These are phyloP conservation scores for Phataginus tricuspis DNA, from an alignment of 2,797 vertebrate species.

Conservation along the genomic window DNA sequence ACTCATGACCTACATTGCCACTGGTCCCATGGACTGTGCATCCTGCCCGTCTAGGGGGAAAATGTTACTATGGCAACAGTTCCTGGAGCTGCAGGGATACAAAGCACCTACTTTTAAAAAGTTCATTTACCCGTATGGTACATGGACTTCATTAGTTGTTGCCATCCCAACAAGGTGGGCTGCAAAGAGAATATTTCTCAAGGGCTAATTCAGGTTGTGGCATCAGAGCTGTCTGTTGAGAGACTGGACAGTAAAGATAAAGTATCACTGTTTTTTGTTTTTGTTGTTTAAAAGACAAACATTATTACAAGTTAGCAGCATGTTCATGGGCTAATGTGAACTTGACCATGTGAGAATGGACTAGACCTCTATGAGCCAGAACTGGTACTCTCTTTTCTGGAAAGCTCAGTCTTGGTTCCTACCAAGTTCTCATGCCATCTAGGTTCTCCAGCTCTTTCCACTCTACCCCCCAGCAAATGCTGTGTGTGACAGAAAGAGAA, in stretches of 20 bases:
- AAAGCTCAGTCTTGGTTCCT: not conserved
- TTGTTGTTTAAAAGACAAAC: constrained; percentile 18
- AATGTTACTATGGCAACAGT: constrained; percentile 78
- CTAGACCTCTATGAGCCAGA: not conserved
- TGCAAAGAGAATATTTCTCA: constrained; percentile 38
- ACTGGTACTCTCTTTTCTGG: not conserved
- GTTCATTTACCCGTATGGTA: constrained; percentile 75
- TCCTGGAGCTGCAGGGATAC: constrained; percentile 61
- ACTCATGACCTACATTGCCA: constrained; percentile 59
- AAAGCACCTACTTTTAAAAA: constrained; percentile 78
- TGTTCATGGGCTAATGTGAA: not conserved
- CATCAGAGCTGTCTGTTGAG: not conserved
- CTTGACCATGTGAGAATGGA: not conserved
- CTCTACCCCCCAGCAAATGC: not conserved
- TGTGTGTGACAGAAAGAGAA: not conserved
- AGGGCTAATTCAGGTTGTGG: constrained; percentile 43
- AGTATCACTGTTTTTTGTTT: not conserved
- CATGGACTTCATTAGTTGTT: constrained; percentile 71
- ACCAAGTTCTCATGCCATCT: not conserved
- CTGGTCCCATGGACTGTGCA: constrained; percentile 61
- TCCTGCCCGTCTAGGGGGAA: constrained; percentile 57
- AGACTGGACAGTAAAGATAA: not conserved
- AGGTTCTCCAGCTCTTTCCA: not conserved
- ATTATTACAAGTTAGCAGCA: not conserved
- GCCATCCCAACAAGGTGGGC: constrained; percentile 63